Evolutionary conservation across 2,888 invertebrate species (phyloP), one percentile per base, ranked within the genome.

Genomic region (Priocnemis perturbator): DNA sequence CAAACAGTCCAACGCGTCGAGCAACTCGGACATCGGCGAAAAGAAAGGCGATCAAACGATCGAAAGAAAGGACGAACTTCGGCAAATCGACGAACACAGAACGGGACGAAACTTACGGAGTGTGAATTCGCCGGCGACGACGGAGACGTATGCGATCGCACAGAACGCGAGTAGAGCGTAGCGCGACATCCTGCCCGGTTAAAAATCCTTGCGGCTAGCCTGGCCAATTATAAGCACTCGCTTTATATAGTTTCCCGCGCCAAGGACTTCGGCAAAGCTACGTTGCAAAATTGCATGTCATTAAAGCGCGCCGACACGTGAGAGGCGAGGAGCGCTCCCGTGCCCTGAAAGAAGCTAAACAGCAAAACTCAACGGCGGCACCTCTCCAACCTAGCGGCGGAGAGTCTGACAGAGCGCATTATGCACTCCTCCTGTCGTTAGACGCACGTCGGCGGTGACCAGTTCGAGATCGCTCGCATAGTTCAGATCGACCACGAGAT

Each of bases 271-370:
- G 67, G 75, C 82, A 82, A 81, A 81, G 84, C 81, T 81, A 81
- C 82, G 80, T 85, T 86, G 85, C 86, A 86, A 87, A 87, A 88
- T 87, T 85, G 85, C 88, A 87, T 86, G 85, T 87, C 85, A 88
- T 88, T 88, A 87, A 80, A 72, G 73, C 76, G 78, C 76, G 77
- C 77, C 69, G 66, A 80, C 78, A 81, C 80, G 82, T 81, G 83
- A 85, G 82, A 83, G 81, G 82, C 79, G 75, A 79, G 78, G 76
- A 80, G 73, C 71, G 63, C n/a, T 37, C n/a, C 53, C 19, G 17
- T 30, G 45, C 52, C 57, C 21, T 37, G 21, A 57, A 50, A 60
- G 56, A 62, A 45, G 50, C 44, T 57, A 56, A 68, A 50, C 58
- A 23, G 37, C 14, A 5, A 11, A 37, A 37, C 37, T 11, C 11